Evolutionary conservation across 2,888 invertebrate species (phyloP).

Genomic region (Plebejus melissa): DNA sequence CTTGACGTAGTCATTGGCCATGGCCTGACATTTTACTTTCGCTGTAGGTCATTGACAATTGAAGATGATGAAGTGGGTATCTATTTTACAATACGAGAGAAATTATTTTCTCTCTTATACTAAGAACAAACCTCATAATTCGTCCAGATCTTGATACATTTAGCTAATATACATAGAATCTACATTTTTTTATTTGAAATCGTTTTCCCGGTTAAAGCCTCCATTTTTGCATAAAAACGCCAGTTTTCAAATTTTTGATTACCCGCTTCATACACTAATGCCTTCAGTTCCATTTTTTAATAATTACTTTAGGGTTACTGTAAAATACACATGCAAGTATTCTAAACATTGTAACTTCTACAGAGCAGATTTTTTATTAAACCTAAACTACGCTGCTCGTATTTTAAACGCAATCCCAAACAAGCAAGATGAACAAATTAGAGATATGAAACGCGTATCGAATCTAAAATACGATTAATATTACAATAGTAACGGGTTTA

Average conservation of each 20-base stretch:
- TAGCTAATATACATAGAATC: no score
- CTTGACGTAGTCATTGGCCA: background rate
- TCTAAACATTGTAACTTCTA: no score
- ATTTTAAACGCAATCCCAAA: background rate
- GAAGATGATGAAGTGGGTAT: background rate
- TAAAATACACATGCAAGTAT: background rate
- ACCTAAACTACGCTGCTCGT: background rate
- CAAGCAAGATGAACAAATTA: conserved; percentile 1
- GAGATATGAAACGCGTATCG: conserved; percentile 30
- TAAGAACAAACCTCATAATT: no score
- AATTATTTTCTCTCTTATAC: no score
- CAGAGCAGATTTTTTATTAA: background rate
- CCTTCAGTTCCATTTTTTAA: background rate
- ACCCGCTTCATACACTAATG: no score
- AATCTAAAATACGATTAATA: conserved; percentile 30
- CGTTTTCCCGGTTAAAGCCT: no score
- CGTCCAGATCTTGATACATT: no score
- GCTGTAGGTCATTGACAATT: background rate
- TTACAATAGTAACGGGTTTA: conserved; percentile 43
- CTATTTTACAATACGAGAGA: no score
- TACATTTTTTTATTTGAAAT: no score
- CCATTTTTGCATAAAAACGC: no score
- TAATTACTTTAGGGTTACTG: background rate
- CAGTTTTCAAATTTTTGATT: no score
- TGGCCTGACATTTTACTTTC: background rate